phyloP scores from a whole-genome alignment of 2,113 vertebrate genomes.

The western clawed frog (Xenopus tropicalis) region UCB_Xtro_10.0 CM004443.2:30520501-30521000 shows the following conservation, averaged over 20 bases:
- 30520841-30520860: conserved; percentile 45
- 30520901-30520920: conserved; percentile 58
- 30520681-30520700: conserved; percentile 5
- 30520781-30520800: conserved; percentile 57
- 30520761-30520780: conserved; percentile 47
- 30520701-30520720: conserved; percentile 46
- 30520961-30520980: conserved; percentile 46
- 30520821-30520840: conserved; percentile 12
- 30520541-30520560: background rate
- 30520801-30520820: conserved; percentile 47
- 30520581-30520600: background rate
- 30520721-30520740: conserved; percentile 50
- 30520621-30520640: conserved; percentile 14
- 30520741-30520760: conserved; percentile 44
- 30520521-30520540: conserved; percentile 10
- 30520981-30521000: too few relatives aligned
- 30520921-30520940: conserved; percentile 62
- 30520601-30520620: conserved; percentile 19
- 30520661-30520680: background rate
- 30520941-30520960: conserved; percentile 65
- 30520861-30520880: conserved; percentile 39
- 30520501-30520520: background rate
- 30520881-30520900: conserved; percentile 58
- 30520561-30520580: background rate
- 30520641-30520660: conserved; percentile 16